These are phyloP conservation scores for Drosophila prostipennis DNA, from an alignment of 2,888 invertebrate species.

Conservation along the genomic window DNA sequence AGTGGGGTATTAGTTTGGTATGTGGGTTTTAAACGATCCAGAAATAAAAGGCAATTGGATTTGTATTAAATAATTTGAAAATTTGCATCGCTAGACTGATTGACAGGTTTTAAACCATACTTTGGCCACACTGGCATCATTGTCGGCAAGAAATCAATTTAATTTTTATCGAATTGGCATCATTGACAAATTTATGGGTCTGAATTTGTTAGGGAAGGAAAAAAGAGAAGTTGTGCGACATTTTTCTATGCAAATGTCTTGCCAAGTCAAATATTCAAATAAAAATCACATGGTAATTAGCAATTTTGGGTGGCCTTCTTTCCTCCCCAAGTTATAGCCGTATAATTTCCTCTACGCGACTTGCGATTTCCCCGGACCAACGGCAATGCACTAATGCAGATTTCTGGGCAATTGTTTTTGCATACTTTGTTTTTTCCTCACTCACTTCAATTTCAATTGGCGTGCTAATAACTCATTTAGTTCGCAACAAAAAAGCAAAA, in stretches of 20 bases:
- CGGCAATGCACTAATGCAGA: constrained; percentile 31
- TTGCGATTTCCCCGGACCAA: constrained; percentile 33
- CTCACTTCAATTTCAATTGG: constrained; percentile 78
- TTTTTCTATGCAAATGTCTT: background rate
- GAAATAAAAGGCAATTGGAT: background rate
- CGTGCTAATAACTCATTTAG: constrained; percentile 83
- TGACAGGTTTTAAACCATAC: too few relatives aligned
- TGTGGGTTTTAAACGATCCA: background rate
- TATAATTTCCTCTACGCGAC: constrained; percentile 37
- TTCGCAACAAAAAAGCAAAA: constrained; percentile 58
- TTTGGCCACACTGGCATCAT: background rate
- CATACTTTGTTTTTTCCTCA: constrained; percentile 33
- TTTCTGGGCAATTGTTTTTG: constrained; percentile 45
- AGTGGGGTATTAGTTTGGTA: background rate
- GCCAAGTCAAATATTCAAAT: constrained; percentile 22
- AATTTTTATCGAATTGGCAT: background rate
- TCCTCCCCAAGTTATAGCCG: constrained; percentile 9
- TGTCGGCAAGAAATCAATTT: background rate
- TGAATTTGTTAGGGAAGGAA: background rate
- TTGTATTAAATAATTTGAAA: background rate
- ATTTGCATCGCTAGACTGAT: background rate
- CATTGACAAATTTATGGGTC: background rate
- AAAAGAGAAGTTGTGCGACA: background rate
- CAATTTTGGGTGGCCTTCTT: constrained; percentile 49
- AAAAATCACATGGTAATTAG: constrained; percentile 33